Conservation (phyloP, 2,113 vertebrate genomes). For the Brachyistius frenatus region DNA sequence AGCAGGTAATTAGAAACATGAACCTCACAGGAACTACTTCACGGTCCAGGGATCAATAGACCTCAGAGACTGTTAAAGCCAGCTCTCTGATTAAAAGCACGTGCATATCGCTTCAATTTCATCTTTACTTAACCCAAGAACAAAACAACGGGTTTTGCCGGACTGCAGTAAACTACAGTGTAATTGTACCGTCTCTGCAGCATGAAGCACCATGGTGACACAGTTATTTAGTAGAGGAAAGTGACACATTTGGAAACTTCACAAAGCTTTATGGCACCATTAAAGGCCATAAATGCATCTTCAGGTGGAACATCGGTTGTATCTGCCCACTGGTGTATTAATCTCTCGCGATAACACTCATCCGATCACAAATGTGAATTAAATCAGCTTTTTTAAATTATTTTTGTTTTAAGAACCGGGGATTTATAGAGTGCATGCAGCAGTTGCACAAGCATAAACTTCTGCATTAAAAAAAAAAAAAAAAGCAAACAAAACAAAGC, state of each 20-base stretch:
- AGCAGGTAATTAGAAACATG: slow-evolving; percentile 62
- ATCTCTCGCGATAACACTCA: too few relatives aligned
- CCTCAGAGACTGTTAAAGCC: slow-evolving; percentile 19
- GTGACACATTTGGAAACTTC: neutral
- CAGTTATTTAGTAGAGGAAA: slow-evolving; percentile 13
- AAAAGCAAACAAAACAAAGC: too few relatives aligned
- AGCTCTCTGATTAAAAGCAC: slow-evolving; percentile 18
- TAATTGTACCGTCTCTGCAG: neutral
- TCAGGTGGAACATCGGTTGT: slow-evolving; percentile 25
- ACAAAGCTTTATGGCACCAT: slow-evolving; percentile 28
- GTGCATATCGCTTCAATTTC: slow-evolving; percentile 17
- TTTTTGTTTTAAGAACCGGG: too few relatives aligned
- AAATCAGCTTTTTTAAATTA: too few relatives aligned
- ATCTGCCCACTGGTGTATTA: too few relatives aligned
- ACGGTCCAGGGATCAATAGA: slow-evolving; percentile 30
- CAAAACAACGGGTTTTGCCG: neutral
- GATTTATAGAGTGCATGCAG: neutral
- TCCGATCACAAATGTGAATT: too few relatives aligned
- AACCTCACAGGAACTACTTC: slow-evolving; percentile 37
- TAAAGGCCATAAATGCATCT: neutral
- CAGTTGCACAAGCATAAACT: too few relatives aligned
- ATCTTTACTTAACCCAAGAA: slow-evolving; percentile 5
- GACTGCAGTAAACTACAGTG: neutral
- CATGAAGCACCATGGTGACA: neutral
- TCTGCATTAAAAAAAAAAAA: too few relatives aligned